Evolutionary conservation across 2,113 vertebrate species (phyloP), one percentile per base, ranked within the genome.

Genomic region (Bettongia penicillata): DNA sequence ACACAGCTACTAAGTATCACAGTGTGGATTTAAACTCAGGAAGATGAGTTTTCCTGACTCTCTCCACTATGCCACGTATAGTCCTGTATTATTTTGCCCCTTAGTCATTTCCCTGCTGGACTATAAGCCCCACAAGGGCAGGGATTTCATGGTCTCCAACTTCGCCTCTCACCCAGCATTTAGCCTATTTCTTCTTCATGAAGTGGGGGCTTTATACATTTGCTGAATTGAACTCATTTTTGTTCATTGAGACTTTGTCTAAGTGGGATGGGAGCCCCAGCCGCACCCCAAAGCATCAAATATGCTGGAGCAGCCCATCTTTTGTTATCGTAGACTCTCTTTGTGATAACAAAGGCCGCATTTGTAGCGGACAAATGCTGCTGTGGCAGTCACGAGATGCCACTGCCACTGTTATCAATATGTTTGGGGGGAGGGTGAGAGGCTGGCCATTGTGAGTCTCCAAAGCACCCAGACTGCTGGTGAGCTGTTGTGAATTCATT

Each of bases 341-440:
- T 98, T 98, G 97, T 98, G 96, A 92, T 14, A 43, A 97, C 92
- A 49, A 90, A 93, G 91, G 93, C 94, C 98, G 94, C 97, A 97
- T 98, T 98, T 98, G 96, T 96, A 43, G 53, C 95, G 93, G 95
- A 97, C 95, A 97, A 98, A 97, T 98, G 93, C 97, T 0, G 0
- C 94, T 91, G 94, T 93, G 95, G 96, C 95, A 96, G 92, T 0
- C 3, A 96, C 94, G 95, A 96, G 90, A 94, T 10, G 95, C 92
- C 94, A 94, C 96, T 89, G 5, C 95, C 96, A 91, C 96, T 96
- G 97, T 49, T 93, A 96, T 97, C 97, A n/a, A 0, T 97, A 50
- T 96, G 96, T 98, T 98, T 95, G 98, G 97, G 97, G 97, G 98
- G 97, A 96, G 95, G 3, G n/a, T 91, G 93, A 96, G 96, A 96